Evolutionary conservation across 2,797 vertebrate genomes (phyloP), one percentile per base, ranked within the genome.

Genomic region (Chelmon rostratus): DNA sequence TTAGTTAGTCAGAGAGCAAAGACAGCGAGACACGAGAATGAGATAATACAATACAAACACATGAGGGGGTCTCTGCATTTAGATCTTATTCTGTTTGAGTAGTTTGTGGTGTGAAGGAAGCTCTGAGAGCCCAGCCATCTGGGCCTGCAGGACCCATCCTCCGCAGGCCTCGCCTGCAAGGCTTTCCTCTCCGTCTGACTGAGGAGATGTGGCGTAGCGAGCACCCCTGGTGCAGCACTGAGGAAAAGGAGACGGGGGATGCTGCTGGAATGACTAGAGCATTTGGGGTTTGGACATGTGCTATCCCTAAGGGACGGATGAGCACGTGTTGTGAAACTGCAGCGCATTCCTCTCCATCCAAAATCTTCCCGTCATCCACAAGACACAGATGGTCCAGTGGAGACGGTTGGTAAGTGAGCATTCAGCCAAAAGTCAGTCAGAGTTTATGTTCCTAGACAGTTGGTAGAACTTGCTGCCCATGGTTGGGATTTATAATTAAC

Each of bases 201-300:
- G 89, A 90, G 84, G 88, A 93, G 90, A 93, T 93, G 88, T 88
- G 80, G 89, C 78, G 23, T 86, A 84, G 77, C 65, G 46, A 86
- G 81, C 83, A 85, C 83, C 83, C 67, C 78, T 58, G 83, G 87
- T 91, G 81, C 77, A 63, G 81, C 77, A 62, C 47, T 59, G 83
- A 83, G 76, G 68, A 82, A 65, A 72, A 61, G 46, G 56, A 76
- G 84, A 86, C n/a, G 57, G 87, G 89, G 88, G 75, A 92, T 78
- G 93, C 89, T 92, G 81, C 85, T 85, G 89, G 87, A 92, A 59
- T 63, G 79, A 85, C 84, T 69, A 15, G 78, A 90, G 80, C 88
- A 86, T 88, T 94, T 84, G 82, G 86, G 86, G 72, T 84, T 88
- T 83, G 77, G 81, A 90, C 93, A 94, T 89, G 91, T 93, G 93